Base-by-base conservation (phyloP, 23 tunicate species). In the Pegea sp. region DNA sequence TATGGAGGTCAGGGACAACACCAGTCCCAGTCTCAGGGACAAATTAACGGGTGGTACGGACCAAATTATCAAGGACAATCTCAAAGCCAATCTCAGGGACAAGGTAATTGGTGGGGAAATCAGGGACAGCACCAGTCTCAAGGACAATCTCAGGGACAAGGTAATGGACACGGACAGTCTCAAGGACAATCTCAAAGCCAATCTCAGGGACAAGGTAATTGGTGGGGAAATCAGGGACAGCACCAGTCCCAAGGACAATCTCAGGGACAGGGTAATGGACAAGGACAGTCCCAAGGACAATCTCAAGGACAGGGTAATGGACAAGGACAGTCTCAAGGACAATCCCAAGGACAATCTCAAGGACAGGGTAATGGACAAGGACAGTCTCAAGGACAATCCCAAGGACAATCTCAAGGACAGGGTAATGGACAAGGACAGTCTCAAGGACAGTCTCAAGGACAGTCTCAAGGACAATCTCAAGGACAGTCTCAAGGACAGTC, bases 81-180 rank as follows among this genome's bases (percentile, higher is more conserved):
- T 19, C 75, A 65, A 34, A 30, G 48, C 55, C 75, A 69, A 59
- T 58, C 62, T n/a, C 75, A 69, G 26, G 65, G 75, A 33, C 75
- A 67, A 38, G 32, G 13, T 31, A 20, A 59, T 53, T 49, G 5
- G 3, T 2, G 63, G 4, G 54, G 63, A 5, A 31, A 6, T 48
- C 63, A 58, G 20, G 29, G 38, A 5, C 63, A 58, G 16, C 11
- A 16, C 16, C 46, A 38, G 16, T 38, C 46, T 38, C 46, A 38
- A 38, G 52, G 48, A 32, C 75, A 69, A 69, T 18, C 43, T 28
- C 72, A 60, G 53, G 65, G 65, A 60, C 65, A 60, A 60, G 65
- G 22, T 24, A 53, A 60, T 34, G 3, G 13, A 25, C 56, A 63
- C 32, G 66, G 75, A 3, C 46, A 59, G 50, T 42, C 62, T 21